Conservation (phyloP, 2,797 vertebrate species). For the Zenarchopterus dispar region DNA sequence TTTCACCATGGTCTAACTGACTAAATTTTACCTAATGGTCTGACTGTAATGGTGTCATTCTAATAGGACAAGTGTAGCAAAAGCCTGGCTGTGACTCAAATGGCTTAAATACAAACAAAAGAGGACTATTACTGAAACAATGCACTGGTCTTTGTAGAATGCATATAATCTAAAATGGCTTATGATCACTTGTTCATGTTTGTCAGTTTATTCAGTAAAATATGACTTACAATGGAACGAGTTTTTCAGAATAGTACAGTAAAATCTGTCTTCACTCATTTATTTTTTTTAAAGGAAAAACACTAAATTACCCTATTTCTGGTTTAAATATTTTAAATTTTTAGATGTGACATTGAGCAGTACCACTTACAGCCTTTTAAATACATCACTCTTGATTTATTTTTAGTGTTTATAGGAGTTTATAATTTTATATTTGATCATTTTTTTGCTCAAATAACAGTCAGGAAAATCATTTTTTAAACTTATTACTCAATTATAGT, state of each 20-base stretch:
- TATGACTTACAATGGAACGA: too few species aligned
- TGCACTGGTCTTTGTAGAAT: background rate
- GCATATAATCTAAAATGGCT: background rate
- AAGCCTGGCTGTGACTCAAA: conserved; percentile 5
- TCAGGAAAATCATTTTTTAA: too few species aligned
- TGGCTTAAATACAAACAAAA: background rate
- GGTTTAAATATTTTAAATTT: background rate
- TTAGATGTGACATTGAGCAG: background rate
- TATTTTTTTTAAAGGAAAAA: background rate
- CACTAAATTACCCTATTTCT: too few species aligned
- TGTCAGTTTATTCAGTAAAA: too few species aligned
- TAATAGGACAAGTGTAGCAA: conserved; percentile 3
- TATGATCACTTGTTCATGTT: background rate
- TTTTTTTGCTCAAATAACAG: too few species aligned
- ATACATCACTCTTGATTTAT: too few species aligned
- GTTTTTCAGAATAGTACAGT: background rate
- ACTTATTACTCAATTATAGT: too few species aligned
- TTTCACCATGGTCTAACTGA: conserved; percentile 15
- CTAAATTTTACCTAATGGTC: conserved; percentile 8
- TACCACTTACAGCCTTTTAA: too few species aligned
- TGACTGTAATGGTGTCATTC: conserved; percentile 13
- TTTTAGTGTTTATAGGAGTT: too few species aligned
- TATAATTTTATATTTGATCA: too few species aligned
- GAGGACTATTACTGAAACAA: background rate
- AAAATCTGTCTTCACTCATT: background rate